phyloP scores from a whole-genome alignment of 2,113 vertebrate genomes.

The Brienomyrus longianalis region DNA sequence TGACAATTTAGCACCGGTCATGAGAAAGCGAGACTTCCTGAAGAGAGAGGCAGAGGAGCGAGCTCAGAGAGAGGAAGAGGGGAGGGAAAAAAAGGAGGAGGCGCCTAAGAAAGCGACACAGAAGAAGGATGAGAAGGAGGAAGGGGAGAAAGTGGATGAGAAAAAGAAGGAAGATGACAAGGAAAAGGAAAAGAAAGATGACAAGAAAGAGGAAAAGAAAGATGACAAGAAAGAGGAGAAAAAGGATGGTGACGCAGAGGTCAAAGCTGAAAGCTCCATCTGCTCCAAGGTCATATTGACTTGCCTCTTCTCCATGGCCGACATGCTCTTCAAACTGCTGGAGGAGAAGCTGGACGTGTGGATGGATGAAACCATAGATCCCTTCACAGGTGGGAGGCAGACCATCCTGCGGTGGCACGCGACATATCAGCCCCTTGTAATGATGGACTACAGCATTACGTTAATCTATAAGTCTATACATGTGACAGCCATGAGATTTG shows the following conservation, averaged over 20 bases:
- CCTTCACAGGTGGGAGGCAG: slow-evolving; percentile 68
- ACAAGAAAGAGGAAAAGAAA: slow-evolving; percentile 45
- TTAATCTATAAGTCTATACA: background rate
- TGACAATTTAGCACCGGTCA: slow-evolving; percentile 48
- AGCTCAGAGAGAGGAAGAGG: slow-evolving; percentile 50
- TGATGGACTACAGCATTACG: background rate
- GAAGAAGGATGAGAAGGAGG: slow-evolving; percentile 45
- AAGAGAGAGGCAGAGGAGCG: slow-evolving; percentile 22
- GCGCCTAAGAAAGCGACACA: slow-evolving; percentile 41
- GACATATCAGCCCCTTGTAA: background rate
- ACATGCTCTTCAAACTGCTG: slow-evolving; percentile 48
- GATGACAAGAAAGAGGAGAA: slow-evolving; percentile 43
- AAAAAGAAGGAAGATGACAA: slow-evolving; percentile 30
- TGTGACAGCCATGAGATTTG: background rate
- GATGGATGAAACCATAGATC: slow-evolving; percentile 64
- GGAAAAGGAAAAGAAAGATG: slow-evolving; percentile 37
- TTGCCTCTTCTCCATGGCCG: slow-evolving; percentile 29
- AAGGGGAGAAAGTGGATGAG: slow-evolving; percentile 41
- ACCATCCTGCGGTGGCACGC: slow-evolving; percentile 43
- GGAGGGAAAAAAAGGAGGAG: slow-evolving; percentile 41
- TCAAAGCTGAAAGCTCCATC: slow-evolving; percentile 35
- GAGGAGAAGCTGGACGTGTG: slow-evolving; percentile 53
- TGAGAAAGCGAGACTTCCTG: slow-evolving; percentile 50
- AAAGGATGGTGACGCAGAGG: slow-evolving; percentile 35
- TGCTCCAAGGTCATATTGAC: slow-evolving; percentile 19